phyloP scores from a whole-genome alignment of 1,140 invertebrate genomes.

The Pollicipes pollicipes region DNA sequence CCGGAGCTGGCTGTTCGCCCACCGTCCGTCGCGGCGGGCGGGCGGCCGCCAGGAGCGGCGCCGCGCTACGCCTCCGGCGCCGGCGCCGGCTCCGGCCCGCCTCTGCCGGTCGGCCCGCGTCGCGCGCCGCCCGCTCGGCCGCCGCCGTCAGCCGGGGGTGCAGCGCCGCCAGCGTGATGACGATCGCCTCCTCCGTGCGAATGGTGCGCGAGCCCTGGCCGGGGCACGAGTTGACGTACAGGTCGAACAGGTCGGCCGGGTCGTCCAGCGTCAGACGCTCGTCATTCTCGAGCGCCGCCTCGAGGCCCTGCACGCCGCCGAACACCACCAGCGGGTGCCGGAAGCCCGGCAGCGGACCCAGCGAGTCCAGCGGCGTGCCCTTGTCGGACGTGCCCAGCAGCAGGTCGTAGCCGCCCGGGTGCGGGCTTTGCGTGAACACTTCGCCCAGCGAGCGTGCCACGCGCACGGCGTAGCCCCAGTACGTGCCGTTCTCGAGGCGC shows the following conservation, averaged over 20 bases:
- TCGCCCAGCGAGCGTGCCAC: conserved; percentile 60
- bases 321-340: conserved; percentile 56
- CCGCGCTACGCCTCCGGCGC: neutral
- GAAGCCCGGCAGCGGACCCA: conserved; percentile 22
- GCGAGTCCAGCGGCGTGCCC: conserved; percentile 51
- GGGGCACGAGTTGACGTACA: conserved; percentile 84
- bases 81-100: no score
- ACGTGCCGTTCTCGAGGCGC: conserved; percentile 54
- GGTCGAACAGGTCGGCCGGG: conserved; percentile 63
- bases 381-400: conserved; percentile 84
- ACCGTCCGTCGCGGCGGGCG: no score
- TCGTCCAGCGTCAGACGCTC: conserved; percentile 52
- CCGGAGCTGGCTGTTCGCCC: no score
- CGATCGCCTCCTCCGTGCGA: conserved; percentile 83
- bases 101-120: neutral
- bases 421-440: conserved; percentile 70
- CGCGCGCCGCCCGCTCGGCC: neutral
- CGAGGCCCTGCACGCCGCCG: conserved; percentile 81
- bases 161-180: conserved; percentile 53
- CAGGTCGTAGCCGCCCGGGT: conserved; percentile 53
- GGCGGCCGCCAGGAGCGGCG: no score
- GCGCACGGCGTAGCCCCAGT: conserved; percentile 89
- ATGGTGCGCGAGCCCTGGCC: conserved; percentile 86
- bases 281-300: conserved; percentile 71
- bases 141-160: conserved; percentile 16